Evolutionary conservation across 64 coral and sea anemone genomes (phyloP).

Genomic region (Montipora sp.): DNA sequence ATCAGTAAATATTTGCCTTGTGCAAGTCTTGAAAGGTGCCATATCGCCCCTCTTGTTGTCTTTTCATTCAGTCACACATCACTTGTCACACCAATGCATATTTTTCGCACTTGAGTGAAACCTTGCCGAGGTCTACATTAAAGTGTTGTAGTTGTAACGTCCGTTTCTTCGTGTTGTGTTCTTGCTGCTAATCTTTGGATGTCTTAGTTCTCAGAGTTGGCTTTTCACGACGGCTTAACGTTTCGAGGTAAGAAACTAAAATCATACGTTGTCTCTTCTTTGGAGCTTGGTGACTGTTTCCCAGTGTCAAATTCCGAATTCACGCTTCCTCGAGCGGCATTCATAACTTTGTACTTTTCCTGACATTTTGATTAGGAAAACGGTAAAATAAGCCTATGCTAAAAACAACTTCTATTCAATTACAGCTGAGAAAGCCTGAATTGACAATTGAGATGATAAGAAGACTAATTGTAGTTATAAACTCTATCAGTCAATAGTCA

Average conservation of each 20-base stretch:
- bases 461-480: not conserved
- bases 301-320: not conserved
- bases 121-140: not conserved
- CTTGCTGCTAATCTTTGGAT: not conserved
- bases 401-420: not conserved
- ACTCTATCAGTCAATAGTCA: not conserved
- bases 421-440: not conserved
- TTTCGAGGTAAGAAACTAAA: not conserved
- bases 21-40: not conserved
- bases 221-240: not conserved
- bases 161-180: not conserved
- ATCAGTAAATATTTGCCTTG: not conserved
- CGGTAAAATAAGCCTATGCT: not conserved
- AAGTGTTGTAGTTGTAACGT: too few species aligned
- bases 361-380: not conserved
- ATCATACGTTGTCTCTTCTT: not conserved
- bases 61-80: conserved; percentile 1
- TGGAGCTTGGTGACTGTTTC: not conserved
- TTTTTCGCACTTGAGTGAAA: not conserved
- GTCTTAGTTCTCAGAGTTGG: not conserved
- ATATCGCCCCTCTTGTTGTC: not conserved
- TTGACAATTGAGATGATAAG: not conserved
- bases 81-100: not conserved
- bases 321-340: not conserved
- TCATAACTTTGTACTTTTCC: not conserved